phyloP scores from a whole-genome alignment of 1,140 invertebrate species.

The Drosophila sp. region DNA sequence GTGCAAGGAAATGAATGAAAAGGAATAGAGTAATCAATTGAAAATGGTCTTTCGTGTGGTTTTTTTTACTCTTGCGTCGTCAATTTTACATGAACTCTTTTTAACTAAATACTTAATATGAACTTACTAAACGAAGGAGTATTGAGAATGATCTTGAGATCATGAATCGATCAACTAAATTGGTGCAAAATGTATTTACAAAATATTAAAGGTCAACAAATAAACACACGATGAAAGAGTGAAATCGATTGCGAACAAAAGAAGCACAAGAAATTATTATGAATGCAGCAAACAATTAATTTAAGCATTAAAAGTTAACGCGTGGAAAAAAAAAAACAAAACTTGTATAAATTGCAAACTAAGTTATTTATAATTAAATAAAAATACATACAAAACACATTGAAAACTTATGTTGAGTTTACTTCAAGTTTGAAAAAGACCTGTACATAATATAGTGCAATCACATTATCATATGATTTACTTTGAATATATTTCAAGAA shows the following conservation, averaged over 20 bases:
- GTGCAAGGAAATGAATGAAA: constrained; percentile 16
- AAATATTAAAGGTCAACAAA: constrained; percentile 55
- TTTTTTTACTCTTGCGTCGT: constrained; percentile 53
- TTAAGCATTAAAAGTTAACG: constrained; percentile 63
- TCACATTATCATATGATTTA: too few relatives aligned
- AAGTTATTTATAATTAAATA: constrained; percentile 84
- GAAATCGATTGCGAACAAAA: constrained; percentile 64
- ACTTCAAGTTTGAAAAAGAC: too few relatives aligned
- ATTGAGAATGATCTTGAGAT: constrained; percentile 11
- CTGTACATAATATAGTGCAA: too few relatives aligned
- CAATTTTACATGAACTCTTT: constrained; percentile 45
- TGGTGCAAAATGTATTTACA: constrained; percentile 47
- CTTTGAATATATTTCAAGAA: not conserved
- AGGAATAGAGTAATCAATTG: constrained; percentile 4
- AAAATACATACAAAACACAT: constrained; percentile 77
- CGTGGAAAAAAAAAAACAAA: constrained; percentile 51
- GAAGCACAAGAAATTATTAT: constrained; percentile 68
- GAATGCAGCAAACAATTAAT: constrained; percentile 56
- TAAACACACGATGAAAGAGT: constrained; percentile 20
- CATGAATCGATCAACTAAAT: constrained; percentile 19
- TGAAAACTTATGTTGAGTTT: constrained; percentile 12
- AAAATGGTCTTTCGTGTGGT: constrained; percentile 28
- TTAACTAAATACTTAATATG: constrained; percentile 34
- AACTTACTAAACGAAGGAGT: constrained; percentile 26
- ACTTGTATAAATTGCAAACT: constrained; percentile 77